Evolutionary conservation across 1,140 invertebrate species (phyloP).

Genomic region (Littorina saxatilis): DNA sequence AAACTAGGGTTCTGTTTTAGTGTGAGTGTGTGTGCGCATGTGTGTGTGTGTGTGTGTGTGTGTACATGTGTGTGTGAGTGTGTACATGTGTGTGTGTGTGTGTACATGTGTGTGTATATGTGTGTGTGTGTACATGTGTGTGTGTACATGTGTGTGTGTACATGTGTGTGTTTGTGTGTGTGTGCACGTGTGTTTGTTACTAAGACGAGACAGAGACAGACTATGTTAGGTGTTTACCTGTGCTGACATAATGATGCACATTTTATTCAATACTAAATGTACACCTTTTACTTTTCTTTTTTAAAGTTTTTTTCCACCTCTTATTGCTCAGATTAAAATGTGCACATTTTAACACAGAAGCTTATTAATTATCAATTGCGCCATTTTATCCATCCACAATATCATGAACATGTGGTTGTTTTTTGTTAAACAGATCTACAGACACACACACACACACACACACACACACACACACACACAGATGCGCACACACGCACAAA

Average conservation of each 20-base stretch:
- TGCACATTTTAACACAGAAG: no score
- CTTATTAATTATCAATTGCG: no score
- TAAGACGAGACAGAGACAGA: background rate
- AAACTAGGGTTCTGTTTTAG: no score
- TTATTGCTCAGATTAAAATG: no score
- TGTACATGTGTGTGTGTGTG: conserved; percentile 14
- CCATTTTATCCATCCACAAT: no score
- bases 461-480: no score
- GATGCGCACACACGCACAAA: no score
- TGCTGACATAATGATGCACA: background rate
- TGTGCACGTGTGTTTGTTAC: background rate
- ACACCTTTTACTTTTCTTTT: background rate
- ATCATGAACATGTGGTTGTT: no score
- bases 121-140: conserved; percentile 1
- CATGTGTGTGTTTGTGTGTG: background rate
- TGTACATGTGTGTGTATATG: background rate
- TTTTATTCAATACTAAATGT: background rate
- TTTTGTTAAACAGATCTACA: no score
- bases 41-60: conserved; percentile 10
- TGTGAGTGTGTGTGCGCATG: background rate
- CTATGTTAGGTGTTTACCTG: background rate
- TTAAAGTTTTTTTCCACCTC: no score
- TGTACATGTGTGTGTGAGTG: background rate
- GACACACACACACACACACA: no score
- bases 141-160: background rate